phyloP scores from a whole-genome alignment of 2,888 invertebrate genomes.

The Drosophila trichaetosa region DNA sequence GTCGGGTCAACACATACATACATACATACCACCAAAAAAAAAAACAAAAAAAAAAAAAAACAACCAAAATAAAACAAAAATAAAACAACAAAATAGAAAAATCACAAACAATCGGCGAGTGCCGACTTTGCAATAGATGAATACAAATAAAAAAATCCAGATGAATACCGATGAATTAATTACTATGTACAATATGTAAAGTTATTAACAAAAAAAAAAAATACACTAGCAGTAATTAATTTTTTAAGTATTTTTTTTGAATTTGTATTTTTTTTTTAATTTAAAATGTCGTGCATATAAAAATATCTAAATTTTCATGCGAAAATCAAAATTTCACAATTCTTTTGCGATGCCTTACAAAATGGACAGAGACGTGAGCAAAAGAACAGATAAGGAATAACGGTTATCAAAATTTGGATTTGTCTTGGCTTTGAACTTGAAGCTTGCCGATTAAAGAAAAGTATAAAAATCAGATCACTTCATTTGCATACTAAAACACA shows the following conservation, averaged over 20 bases:
- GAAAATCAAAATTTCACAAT: not conserved
- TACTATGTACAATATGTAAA: not conserved
- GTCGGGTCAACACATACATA: slow-evolving; percentile 68
- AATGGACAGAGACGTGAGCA: not conserved
- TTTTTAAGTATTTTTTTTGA: not conserved
- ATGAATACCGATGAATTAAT: not conserved
- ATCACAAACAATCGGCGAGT: not conserved
- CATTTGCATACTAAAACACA: not conserved
- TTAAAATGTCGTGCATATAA: not conserved
- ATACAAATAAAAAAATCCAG: not conserved
- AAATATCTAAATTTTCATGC: not conserved
- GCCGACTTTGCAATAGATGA: not conserved
- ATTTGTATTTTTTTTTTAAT: not conserved
- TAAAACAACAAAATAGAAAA: not conserved
- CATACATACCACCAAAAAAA: slow-evolving; percentile 37
- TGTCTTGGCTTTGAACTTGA: not conserved
- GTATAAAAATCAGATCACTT: not conserved
- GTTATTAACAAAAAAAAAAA: not conserved
- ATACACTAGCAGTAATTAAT: not conserved
- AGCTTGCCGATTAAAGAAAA: not conserved
- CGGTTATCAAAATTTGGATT: not conserved
- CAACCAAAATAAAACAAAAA: not conserved
- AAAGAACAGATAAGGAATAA: not conserved
- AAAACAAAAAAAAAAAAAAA: not conserved
- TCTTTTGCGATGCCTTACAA: not conserved